Conservation (phyloP, 2,888 invertebrate species). For the Athrips mouffetella region DNA sequence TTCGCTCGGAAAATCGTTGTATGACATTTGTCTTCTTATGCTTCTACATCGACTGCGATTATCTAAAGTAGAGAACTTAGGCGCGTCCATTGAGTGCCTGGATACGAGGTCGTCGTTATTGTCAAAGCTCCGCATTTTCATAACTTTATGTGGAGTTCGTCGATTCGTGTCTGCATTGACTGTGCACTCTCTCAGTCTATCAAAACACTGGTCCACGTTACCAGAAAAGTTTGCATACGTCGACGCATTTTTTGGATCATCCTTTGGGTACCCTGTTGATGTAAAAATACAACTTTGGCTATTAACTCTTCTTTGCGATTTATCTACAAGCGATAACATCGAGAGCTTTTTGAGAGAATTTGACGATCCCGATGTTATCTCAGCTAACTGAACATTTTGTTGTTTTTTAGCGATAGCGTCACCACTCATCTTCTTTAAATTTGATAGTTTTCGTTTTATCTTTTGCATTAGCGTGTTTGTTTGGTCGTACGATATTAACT, state of each 20-base stretch:
- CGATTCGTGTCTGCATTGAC: slow-evolving; percentile 46
- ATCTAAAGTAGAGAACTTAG: slow-evolving; percentile 71
- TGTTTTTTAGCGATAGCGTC: slow-evolving; percentile 69
- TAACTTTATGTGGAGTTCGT: slow-evolving; percentile 47
- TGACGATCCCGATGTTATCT: slow-evolving; percentile 68
- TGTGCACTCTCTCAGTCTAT: slow-evolving; percentile 61
- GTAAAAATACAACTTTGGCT: slow-evolving; percentile 68
- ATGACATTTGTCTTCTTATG: slow-evolving; percentile 72
- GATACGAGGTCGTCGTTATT: slow-evolving; percentile 57
- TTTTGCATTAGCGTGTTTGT: slow-evolving; percentile 71
- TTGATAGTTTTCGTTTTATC: slow-evolving; percentile 72
- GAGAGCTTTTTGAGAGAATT: slow-evolving; percentile 68
- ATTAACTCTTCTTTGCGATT: slow-evolving; percentile 62
- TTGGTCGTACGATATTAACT: slow-evolving; percentile 71
- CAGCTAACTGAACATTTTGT: slow-evolving; percentile 70
- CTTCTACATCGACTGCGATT: slow-evolving; percentile 68
- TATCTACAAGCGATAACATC: slow-evolving; percentile 69
- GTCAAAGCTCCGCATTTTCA: slow-evolving; percentile 67
- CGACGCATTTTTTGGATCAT: slow-evolving; percentile 56
- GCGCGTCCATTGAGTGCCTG: slow-evolving; percentile 51
- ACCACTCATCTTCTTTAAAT: slow-evolving; percentile 71
- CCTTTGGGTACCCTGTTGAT: slow-evolving; percentile 57
- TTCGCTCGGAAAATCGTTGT: slow-evolving; percentile 71
- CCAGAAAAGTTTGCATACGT: slow-evolving; percentile 72
- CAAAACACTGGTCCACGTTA: slow-evolving; percentile 72